Conservation (phyloP, 2,113 vertebrate species). For the Myiagra hebetior region DNA sequence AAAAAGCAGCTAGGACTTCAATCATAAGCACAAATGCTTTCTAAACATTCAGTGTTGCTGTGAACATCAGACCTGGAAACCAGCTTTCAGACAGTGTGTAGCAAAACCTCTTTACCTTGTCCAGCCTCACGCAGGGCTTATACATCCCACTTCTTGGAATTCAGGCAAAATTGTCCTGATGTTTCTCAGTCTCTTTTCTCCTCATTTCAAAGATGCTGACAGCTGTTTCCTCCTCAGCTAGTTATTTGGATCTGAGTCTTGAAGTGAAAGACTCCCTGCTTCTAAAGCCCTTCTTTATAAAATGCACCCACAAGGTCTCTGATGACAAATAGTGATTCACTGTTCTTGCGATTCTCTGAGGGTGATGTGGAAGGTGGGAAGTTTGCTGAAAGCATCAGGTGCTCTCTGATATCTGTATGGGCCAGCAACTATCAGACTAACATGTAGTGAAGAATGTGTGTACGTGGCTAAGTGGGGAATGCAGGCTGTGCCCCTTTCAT, state of each 20-base stretch:
- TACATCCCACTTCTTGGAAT: neutral
- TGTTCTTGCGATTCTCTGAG: neutral
- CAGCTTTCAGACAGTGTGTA: neutral
- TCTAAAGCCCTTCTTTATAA: neutral
- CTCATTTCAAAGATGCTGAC: neutral
- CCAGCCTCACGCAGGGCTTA: neutral
- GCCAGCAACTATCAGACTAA: neutral
- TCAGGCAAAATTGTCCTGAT: neutral
- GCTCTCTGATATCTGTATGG: neutral
- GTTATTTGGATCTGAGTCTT: neutral
- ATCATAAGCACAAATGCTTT: neutral
- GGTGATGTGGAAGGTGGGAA: neutral
- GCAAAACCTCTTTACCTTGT: neutral
- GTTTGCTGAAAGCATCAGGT: neutral
- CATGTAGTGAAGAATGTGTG: rapidly evolving
- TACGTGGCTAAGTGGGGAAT: neutral
- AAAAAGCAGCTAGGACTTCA: neutral
- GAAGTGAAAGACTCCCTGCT: neutral
- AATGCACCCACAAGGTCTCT: neutral
- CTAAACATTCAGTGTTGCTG: neutral
- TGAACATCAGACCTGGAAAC: neutral
- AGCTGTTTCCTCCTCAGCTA: neutral
- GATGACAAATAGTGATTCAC: neutral
- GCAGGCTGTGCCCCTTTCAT: neutral
- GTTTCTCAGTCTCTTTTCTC: neutral